Evolutionary conservation across 2,888 invertebrate species (phyloP).

Genomic region (Thelaira solivaga): DNA sequence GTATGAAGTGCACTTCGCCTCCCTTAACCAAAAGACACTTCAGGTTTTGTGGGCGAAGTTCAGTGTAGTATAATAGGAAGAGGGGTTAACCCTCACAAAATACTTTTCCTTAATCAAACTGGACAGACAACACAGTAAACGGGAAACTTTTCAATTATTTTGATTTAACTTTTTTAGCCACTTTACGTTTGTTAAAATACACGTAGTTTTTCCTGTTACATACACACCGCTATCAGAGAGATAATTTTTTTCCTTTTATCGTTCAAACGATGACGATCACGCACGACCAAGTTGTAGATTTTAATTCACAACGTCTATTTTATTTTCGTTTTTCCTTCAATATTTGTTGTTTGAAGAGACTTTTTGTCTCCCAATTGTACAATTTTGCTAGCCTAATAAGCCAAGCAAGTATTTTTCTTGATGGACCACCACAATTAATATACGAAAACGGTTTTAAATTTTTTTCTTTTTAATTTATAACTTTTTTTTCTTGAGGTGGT

Average conservation of each 20-base stretch:
- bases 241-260: conserved; percentile 7
- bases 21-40: conserved; percentile 51
- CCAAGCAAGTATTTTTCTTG: conserved; percentile 43
- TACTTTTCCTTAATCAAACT: conserved; percentile 1
- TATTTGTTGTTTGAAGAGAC: conserved; percentile 48
- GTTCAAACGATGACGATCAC: conserved; percentile 53
- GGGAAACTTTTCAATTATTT: not conserved
- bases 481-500: conserved; percentile 44
- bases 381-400: conserved; percentile 48
- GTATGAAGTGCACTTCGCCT: conserved; percentile 57
- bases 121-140: not conserved
- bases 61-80: conserved; percentile 11
- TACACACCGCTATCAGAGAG: conserved; percentile 9
- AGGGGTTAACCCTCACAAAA: conserved; percentile 3
- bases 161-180: not conserved
- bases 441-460: conserved; percentile 38
- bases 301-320: conserved; percentile 27
- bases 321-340: conserved; percentile 29
- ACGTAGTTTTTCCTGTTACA: conserved; percentile 29
- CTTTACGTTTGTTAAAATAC: not conserved
- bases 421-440: conserved; percentile 45
- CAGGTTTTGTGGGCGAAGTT: conserved; percentile 52
- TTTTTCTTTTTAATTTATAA: conserved; percentile 38
- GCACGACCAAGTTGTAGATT: conserved; percentile 51
- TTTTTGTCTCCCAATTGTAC: conserved; percentile 42